Percentiles rank a stretch among this genome's conserved stretches.
These are phyloP conservation scores for Crotophaga sulcirostris DNA, from an alignment of 2,113 vertebrate genomes.

Conservation along the genomic window DNA sequence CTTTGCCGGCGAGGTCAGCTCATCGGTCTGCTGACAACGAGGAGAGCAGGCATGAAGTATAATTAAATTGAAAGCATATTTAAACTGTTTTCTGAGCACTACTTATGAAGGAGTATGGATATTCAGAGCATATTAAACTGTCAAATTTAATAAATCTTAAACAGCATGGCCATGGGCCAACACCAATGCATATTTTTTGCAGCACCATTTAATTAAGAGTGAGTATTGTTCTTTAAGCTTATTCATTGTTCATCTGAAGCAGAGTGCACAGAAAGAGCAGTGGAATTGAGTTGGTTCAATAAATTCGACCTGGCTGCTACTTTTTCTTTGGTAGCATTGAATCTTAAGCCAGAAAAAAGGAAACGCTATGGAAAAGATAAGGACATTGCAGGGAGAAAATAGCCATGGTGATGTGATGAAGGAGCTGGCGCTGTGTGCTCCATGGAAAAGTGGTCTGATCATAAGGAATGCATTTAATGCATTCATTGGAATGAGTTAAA, in stretches of 20 bases:
- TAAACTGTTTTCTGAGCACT: constrained; percentile 51
- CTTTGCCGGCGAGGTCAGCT: not conserved
- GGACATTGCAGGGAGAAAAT: not conserved
- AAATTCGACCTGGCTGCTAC: not conserved
- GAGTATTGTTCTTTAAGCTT: constrained; percentile 42
- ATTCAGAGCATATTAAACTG: constrained; percentile 51
- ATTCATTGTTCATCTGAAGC: constrained; percentile 11
- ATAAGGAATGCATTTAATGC: not conserved
- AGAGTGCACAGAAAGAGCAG: not conserved
- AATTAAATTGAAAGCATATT: constrained; percentile 50
- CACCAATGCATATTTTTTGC: constrained; percentile 20
- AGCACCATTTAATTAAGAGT: constrained; percentile 51
- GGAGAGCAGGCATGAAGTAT: not conserved
- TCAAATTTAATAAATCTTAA: constrained; percentile 57
- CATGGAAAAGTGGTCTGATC: not conserved
- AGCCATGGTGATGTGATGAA: rapidly evolving
- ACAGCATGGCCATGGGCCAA: constrained; percentile 12
- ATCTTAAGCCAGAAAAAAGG: not conserved
- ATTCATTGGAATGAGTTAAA: not conserved
- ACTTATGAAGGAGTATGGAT: not conserved
- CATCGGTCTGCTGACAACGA: not conserved
- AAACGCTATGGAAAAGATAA: not conserved
- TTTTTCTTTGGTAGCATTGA: not conserved
- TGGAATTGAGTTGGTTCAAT: not conserved
- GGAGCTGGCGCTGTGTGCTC: not conserved